Evolutionary conservation across 2,888 invertebrate species (phyloP).

Genomic region (Hydroisotoma schaefferi): DNA sequence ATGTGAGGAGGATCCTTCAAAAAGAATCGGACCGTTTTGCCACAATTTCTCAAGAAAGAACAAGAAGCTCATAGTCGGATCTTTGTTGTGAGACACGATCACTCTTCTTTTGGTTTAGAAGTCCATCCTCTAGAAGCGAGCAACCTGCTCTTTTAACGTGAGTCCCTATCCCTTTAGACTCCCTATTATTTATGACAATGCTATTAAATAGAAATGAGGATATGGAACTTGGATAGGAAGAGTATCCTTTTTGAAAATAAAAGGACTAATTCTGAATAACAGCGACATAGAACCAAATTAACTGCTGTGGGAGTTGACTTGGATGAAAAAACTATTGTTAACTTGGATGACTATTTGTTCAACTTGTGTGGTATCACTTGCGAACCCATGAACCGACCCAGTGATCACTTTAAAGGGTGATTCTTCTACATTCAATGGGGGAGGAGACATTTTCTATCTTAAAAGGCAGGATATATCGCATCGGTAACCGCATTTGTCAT

Average conservation of each 20-base stretch:
- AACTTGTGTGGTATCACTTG: constrained; percentile 45
- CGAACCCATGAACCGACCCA: constrained; percentile 8
- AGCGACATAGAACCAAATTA: neutral
- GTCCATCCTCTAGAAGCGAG: neutral
- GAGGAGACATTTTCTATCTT: neutral
- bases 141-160: neutral
- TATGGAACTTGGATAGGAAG: neutral
- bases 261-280: neutral
- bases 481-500: neutral
- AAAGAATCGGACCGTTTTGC: constrained; percentile 12
- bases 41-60: constrained; percentile 10
- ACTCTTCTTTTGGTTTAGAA: neutral
- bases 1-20: neutral
- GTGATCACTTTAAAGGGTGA: constrained; percentile 5
- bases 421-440: constrained; percentile 2
- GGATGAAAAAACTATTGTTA: neutral
- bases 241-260: neutral
- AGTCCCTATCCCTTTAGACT: neutral
- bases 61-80: neutral
- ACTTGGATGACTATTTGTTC: constrained; percentile 41
- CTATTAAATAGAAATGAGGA: neutral
- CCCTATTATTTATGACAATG: neutral
- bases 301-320: neutral
- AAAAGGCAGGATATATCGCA: neutral
- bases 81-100: constrained; percentile 7